phyloP scores from a whole-genome alignment of 2,888 invertebrate genomes.

The Himalopsyche japonica region DNA sequence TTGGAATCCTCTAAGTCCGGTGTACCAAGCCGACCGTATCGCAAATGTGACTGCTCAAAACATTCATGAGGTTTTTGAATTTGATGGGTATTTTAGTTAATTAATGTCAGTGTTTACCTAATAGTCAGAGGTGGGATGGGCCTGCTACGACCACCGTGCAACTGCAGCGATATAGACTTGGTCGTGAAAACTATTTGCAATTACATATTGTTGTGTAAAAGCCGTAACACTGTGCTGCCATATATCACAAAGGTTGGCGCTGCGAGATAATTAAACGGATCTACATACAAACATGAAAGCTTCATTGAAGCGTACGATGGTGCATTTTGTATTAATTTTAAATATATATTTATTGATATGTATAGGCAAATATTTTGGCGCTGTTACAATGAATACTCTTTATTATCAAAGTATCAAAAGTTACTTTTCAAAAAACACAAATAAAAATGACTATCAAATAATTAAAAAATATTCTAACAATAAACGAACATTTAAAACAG shows the following conservation, averaged over 20 bases:
- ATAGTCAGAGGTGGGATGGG: not conserved
- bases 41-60: conserved; percentile 14
- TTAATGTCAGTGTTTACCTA: conserved; percentile 38
- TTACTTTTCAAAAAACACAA: no score
- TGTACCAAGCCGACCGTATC: not conserved
- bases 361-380: not conserved
- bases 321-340: not conserved
- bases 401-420: no score
- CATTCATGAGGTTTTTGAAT: conserved; percentile 26
- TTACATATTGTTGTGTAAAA: not conserved
- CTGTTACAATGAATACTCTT: not conserved
- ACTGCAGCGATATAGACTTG: not conserved
- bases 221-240: not conserved
- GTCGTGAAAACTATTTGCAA: conserved; percentile 20
- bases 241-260: not conserved
- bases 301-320: not conserved
- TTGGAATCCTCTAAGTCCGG: not conserved
- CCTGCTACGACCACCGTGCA: not conserved
- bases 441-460: no score
- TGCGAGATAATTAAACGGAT: no score
- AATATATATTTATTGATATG: not conserved
- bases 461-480: no score
- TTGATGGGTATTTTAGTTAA: conserved; percentile 38
- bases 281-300: no score
- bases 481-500: no score